phyloP scores from a whole-genome alignment of 2,888 invertebrate genomes.

The Eudasyphora cyanicolor region DNA sequence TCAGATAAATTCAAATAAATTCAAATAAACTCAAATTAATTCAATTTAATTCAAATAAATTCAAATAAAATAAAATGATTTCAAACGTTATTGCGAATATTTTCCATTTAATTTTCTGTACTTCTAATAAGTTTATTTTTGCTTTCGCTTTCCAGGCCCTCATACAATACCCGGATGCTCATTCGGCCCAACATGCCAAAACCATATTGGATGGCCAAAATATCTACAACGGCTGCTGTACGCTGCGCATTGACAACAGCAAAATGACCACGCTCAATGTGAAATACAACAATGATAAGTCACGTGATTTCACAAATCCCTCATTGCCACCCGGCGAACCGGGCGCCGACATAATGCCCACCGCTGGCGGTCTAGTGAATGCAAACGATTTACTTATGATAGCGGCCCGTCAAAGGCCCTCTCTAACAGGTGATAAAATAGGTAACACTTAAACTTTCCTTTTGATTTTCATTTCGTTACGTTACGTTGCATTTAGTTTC shows the following conservation, averaged over 20 bases:
- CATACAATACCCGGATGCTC: slow-evolving; percentile 98
- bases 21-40: too few relatives aligned
- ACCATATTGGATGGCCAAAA: slow-evolving; percentile 98
- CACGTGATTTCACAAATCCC: slow-evolving; percentile 99
- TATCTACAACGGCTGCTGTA: slow-evolving; percentile 99
- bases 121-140: neutral
- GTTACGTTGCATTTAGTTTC: too few relatives aligned
- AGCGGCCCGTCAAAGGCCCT: slow-evolving; percentile 80
- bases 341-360: slow-evolving; percentile 83
- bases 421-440: slow-evolving; percentile 81
- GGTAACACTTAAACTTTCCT: slow-evolving; percentile 76
- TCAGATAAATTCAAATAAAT: too few relatives aligned
- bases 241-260: slow-evolving; percentile 98
- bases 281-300: slow-evolving; percentile 99
- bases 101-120: neutral
- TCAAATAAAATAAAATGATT: too few relatives aligned
- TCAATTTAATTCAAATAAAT: too few relatives aligned
- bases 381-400: slow-evolving; percentile 82
- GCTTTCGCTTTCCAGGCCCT: slow-evolving; percentile 98
- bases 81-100: too few relatives aligned
- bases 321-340: slow-evolving; percentile 96
- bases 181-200: slow-evolving; percentile 98
- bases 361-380: slow-evolving; percentile 81
- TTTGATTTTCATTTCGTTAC: slow-evolving; percentile 63
- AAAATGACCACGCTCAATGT: slow-evolving; percentile 99